Evolutionary conservation across 2,797 vertebrate species (phyloP).

Genomic region (Rhinatrema bivittatum): DNA sequence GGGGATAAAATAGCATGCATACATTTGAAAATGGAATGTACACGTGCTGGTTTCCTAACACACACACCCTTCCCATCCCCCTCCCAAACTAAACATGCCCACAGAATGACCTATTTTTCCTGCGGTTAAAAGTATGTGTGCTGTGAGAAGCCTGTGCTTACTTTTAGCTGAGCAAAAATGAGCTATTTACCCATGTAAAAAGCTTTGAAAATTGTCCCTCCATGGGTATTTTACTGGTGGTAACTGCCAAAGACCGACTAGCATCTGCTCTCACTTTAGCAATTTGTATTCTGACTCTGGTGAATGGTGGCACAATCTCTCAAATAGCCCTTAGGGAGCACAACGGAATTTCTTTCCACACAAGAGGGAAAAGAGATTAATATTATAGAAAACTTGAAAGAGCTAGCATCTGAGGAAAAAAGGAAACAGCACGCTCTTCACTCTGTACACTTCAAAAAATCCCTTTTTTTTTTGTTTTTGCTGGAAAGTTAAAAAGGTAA

Average conservation of each 20-base stretch:
- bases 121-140: too few relatives aligned
- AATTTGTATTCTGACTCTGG: conserved; percentile 38
- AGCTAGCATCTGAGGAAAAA: conserved; percentile 21
- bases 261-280: conserved; percentile 47
- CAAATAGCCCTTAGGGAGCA: conserved; percentile 46
- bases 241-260: conserved; percentile 27
- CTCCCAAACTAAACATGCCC: too few relatives aligned
- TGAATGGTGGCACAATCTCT: conserved; percentile 37
- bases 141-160: too few relatives aligned
- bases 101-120: too few relatives aligned
- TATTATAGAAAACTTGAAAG: conserved; percentile 40
- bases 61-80: too few relatives aligned
- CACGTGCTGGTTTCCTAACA: too few relatives aligned
- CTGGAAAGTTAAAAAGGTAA: conserved; percentile 17
- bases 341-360: conserved; percentile 28
- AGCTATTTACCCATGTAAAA: too few relatives aligned
- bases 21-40: too few relatives aligned
- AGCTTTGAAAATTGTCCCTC: too few relatives aligned
- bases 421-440: conserved; percentile 16
- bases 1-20: too few relatives aligned
- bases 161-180: too few relatives aligned
- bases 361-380: conserved; percentile 13
- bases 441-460: conserved; percentile 17
- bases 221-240: too few relatives aligned
- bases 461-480: conserved; percentile 16